Percentiles rank a stretch among this genome's conserved stretches.
phyloP scores from a whole-genome alignment of 2,797 vertebrate genomes.

The Taeniopygia guttata region DNA sequence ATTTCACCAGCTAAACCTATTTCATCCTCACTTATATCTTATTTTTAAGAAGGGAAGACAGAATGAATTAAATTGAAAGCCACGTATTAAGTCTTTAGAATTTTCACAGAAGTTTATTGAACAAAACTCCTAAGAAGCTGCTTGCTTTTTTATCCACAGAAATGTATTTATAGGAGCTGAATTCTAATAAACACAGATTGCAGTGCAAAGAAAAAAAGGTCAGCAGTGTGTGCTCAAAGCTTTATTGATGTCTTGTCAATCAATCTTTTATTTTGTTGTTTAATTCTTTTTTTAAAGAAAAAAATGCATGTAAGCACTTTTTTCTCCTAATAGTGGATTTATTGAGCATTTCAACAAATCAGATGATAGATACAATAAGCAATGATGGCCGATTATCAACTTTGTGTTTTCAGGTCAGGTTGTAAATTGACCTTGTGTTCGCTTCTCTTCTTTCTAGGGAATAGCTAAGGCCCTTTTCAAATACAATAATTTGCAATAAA shows the following conservation, averaged over 20 bases:
- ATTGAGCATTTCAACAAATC: slow-evolving; percentile 73
- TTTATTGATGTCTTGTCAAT: slow-evolving; percentile 84
- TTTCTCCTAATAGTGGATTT: slow-evolving; percentile 76
- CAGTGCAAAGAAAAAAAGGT: slow-evolving; percentile 71
- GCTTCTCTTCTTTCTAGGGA: slow-evolving; percentile 65
- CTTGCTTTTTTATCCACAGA: slow-evolving; percentile 62
- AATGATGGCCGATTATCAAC: slow-evolving; percentile 75
- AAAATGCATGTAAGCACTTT: slow-evolving; percentile 80
- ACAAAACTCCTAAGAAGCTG: slow-evolving; percentile 58
- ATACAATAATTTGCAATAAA: slow-evolving; percentile 76
- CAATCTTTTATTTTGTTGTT: slow-evolving; percentile 78
- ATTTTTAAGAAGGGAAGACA: slow-evolving; percentile 54
- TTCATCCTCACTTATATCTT: slow-evolving; percentile 49
- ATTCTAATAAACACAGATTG: slow-evolving; percentile 83
- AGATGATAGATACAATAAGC: slow-evolving; percentile 64
- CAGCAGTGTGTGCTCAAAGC: slow-evolving; percentile 66
- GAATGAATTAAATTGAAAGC: slow-evolving; percentile 60
- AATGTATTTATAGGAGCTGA: slow-evolving; percentile 74
- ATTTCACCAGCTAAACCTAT: slow-evolving; percentile 41
- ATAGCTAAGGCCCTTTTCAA: slow-evolving; percentile 68
- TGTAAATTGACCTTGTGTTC: slow-evolving; percentile 74
- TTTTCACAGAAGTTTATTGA: slow-evolving; percentile 60
- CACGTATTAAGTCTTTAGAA: slow-evolving; percentile 53
- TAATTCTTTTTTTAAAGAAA: slow-evolving; percentile 40
- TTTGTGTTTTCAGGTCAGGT: slow-evolving; percentile 69